Evolutionary conservation across 2,888 invertebrate species (phyloP).

Genomic region (Molorchus minor): DNA sequence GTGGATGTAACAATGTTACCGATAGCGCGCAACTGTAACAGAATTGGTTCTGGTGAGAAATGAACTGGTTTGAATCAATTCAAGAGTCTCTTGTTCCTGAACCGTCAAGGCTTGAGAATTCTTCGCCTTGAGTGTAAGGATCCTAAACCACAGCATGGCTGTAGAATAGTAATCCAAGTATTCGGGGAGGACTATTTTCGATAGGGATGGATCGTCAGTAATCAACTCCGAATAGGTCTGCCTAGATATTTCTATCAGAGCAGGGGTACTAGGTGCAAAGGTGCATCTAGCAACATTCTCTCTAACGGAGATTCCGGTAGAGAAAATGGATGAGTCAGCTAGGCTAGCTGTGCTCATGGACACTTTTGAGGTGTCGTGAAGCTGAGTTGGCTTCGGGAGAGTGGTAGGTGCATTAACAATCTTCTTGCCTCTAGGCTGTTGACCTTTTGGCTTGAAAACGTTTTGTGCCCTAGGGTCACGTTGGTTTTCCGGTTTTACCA

Average conservation of each 20-base stretch:
- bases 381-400: neutral
- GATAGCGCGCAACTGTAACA: neutral
- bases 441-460: neutral
- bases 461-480: neutral
- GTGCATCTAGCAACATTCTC: conserved; percentile 14
- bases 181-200: conserved; percentile 28
- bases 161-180: conserved; percentile 29
- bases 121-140: conserved; percentile 24
- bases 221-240: too few species aligned
- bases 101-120: conserved; percentile 29
- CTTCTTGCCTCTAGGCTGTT: too few species aligned
- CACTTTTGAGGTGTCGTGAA: neutral
- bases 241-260: conserved; percentile 23
- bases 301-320: conserved; percentile 6
- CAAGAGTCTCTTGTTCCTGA: conserved; percentile 17
- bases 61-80: conserved; percentile 6
- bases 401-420: neutral
- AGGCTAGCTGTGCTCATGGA: neutral
- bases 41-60: conserved; percentile 7
- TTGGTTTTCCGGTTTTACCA: neutral
- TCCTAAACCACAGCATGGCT: conserved; percentile 30
- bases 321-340: conserved; percentile 18
- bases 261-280: conserved; percentile 21
- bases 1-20: conserved; percentile 15
- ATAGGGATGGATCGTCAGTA: conserved; percentile 24